A percentile compares a stretch with the other conserved stretches of the same genome.
Conservation (phyloP, 2,888 invertebrate genomes). For the Drosophila affinis region DNA sequence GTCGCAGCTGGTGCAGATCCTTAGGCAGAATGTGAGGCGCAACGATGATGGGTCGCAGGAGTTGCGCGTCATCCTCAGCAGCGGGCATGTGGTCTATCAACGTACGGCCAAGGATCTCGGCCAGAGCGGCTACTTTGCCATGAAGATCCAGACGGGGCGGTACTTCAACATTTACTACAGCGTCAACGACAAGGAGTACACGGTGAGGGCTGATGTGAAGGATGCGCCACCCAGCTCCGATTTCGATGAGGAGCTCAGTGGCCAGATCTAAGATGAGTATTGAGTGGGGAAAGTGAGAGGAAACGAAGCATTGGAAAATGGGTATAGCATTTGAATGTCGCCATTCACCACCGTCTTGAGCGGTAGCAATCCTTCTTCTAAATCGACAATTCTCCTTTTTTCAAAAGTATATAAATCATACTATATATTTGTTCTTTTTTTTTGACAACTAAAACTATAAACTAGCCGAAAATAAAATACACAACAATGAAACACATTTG, state of each 20-base stretch:
- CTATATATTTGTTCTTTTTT: slow-evolving; percentile 6
- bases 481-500: slow-evolving; percentile 43
- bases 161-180: slow-evolving; percentile 72
- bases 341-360: no score
- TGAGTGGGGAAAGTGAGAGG: no score
- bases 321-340: no score
- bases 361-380: neutral
- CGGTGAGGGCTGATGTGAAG: slow-evolving; percentile 75
- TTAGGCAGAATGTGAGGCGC: slow-evolving; percentile 60
- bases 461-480: slow-evolving; percentile 33
- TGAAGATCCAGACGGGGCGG: slow-evolving; percentile 58
- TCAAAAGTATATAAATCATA: slow-evolving; percentile 23
- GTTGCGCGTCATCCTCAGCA: slow-evolving; percentile 66
- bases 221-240: slow-evolving; percentile 56
- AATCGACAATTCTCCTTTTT: neutral
- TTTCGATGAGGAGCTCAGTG: slow-evolving; percentile 50
- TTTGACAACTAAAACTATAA: slow-evolving; percentile 30
- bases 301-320: no score
- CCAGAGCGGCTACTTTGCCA: slow-evolving; percentile 61
- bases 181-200: slow-evolving; percentile 71
- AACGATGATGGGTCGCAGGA: slow-evolving; percentile 71
- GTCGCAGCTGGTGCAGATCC: slow-evolving; percentile 54
- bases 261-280: slow-evolving; percentile 5
- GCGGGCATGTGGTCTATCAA: slow-evolving; percentile 71
- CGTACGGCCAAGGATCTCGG: slow-evolving; percentile 48